Evolutionary conservation across 1,140 invertebrate genomes (phyloP), one percentile per base, ranked within the genome.

Genomic region (Drosophila micromelanica): DNA sequence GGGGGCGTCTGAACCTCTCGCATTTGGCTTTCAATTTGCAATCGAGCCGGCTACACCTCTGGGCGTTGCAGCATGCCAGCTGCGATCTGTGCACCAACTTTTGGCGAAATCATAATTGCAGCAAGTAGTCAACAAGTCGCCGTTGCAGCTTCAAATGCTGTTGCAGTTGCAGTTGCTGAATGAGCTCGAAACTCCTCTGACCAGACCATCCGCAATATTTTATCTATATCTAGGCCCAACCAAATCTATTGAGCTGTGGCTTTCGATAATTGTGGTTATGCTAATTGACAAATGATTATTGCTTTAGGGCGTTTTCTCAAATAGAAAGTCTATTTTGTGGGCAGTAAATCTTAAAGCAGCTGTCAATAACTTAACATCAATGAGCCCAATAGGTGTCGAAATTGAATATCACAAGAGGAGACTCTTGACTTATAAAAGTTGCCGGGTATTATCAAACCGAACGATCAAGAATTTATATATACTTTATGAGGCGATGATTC

Each of bases 21-120:
- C 62, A 72, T 73, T 85, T 76, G 80, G 56, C 84, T 82, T 86
- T 86, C 82, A 86, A 86, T 86, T 86, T 87, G 76, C 75, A 70
- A 86, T 72, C 64, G 67, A 69, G 49, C 55, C 48, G 82, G 75
- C 71, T 78, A 86, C 82, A 73, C 82, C 82, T 70, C 82, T 86
- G 82, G 81, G 82, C 82, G 82, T 82, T 78, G 59, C 68, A 76
- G 20, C 72, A 32, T 37, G 45, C 15, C 67, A 51, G 12, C 37
- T 30, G 48, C 74, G 77, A 59, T 37, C 30, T 11, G 32, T 1
- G n/a, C 37, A 13, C 17, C 37, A 62, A 59, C 63, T 49, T 61
- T 54, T 57, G 56, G 52, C 40, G 42, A 72, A 82, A 78, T 82
- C 76, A 82, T 82, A 82, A 82, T 82, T 82, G 65, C 79, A 71